A percentile compares a stretch with the other conserved stretches of the same genome.
Conservation (phyloP, 2,113 vertebrate genomes). For the Benitochromis conjunctus region DNA sequence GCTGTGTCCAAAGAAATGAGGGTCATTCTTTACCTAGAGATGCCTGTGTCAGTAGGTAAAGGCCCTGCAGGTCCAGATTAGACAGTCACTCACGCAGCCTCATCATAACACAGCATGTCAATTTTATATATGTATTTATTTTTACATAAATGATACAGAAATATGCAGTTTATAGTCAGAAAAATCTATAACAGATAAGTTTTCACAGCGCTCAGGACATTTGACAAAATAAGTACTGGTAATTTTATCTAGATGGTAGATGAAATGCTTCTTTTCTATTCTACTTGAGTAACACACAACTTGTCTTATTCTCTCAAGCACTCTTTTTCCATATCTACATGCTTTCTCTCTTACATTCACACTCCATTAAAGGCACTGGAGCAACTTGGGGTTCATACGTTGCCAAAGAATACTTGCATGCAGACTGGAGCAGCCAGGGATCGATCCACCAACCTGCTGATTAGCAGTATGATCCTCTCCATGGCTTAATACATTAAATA, state of each 20-base stretch:
- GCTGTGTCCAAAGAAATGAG: slow-evolving; percentile 81
- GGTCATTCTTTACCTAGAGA: slow-evolving; percentile 73
- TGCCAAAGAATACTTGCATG: not conserved
- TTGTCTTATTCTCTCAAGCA: not conserved
- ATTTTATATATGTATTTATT: not conserved
- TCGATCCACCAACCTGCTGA: not conserved
- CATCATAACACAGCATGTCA: not conserved
- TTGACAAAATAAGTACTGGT: not conserved
- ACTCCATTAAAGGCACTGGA: not conserved
- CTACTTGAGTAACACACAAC: not conserved
- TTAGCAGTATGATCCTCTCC: not conserved
- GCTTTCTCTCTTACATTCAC: not conserved
- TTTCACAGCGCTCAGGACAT: not conserved
- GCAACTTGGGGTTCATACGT: not conserved
- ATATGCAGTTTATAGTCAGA: not conserved
- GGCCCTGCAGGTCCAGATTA: slow-evolving; percentile 42
- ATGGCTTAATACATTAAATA: not conserved
- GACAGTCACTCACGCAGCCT: not conserved
- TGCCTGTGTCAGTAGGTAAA: slow-evolving; percentile 50
- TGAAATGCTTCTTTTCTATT: not conserved
- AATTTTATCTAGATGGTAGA: not conserved
- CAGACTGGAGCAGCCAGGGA: not conserved
- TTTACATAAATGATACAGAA: not conserved
- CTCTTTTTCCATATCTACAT: not conserved
- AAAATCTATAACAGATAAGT: not conserved